Percentiles rank a stretch among this genome's conserved stretches.
Conservation (phyloP, 2,888 invertebrate species). For the Platycheirus albimanus region DNA sequence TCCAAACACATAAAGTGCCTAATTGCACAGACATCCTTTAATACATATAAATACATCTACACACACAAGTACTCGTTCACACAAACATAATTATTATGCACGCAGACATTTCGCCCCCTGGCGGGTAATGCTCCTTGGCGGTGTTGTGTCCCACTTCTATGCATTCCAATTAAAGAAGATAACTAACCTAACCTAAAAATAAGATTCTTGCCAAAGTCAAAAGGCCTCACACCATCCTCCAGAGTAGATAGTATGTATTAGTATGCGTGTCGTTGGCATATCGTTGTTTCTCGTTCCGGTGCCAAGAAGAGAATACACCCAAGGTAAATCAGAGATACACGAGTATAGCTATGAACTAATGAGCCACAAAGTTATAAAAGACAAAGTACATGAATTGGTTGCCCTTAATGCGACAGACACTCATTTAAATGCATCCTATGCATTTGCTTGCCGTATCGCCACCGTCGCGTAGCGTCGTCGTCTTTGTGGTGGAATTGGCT, state of each 20-base stretch:
- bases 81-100: too few species aligned
- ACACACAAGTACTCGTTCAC: too few species aligned
- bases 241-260: conserved; percentile 1
- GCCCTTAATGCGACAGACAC: conserved; percentile 70
- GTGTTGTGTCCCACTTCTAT: background rate
- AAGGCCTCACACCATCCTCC: conserved; percentile 44
- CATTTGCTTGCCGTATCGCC: too few species aligned
- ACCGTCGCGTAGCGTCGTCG: too few species aligned
- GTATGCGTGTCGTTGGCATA: too few species aligned
- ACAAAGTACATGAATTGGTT: conserved; percentile 56
- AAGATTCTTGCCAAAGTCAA: conserved; percentile 62
- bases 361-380: conserved; percentile 45
- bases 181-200: conserved; percentile 66
- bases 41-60: too few species aligned
- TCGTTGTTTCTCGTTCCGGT: conserved; percentile 2
- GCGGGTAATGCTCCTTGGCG: conserved; percentile 4
- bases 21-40: too few species aligned
- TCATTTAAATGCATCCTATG: conserved; percentile 42
- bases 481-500: background rate
- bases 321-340: conserved; percentile 17
- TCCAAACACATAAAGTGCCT: too few species aligned
- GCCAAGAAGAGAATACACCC: conserved; percentile 41
- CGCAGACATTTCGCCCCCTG: background rate
- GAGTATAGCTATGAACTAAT: conserved; percentile 58
- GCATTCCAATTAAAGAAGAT: conserved; percentile 65